These are phyloP conservation scores for Phalacrocorax carbo DNA, from an alignment of 2,113 vertebrate genomes.

Conservation along the genomic window DNA sequence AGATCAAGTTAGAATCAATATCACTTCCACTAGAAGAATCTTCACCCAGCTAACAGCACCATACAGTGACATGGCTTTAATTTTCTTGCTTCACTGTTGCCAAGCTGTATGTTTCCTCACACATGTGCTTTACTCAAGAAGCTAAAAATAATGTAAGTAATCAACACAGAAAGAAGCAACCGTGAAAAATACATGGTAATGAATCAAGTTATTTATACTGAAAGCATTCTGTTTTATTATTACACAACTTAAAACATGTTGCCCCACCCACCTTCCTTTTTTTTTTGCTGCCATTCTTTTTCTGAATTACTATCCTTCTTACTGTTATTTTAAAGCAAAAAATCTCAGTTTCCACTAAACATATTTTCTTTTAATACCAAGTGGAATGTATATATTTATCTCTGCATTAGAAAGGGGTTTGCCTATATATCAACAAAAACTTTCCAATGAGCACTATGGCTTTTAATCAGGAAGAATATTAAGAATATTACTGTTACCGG, in stretches of 20 bases:
- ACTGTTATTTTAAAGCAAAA: neutral
- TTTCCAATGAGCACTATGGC: neutral
- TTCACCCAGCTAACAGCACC: neutral
- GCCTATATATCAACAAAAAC: neutral
- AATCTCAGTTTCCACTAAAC: neutral
- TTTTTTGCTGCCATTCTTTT: neutral
- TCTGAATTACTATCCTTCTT: neutral
- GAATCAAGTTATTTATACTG: neutral
- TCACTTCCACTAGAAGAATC: neutral
- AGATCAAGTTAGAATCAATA: neutral
- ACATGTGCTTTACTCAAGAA: neutral
- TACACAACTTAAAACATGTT: neutral
- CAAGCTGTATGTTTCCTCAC: neutral
- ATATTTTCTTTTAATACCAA: neutral
- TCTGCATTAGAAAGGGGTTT: neutral
- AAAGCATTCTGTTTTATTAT: neutral
- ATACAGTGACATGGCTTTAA: neutral
- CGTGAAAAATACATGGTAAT: neutral
- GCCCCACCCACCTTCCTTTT: neutral
- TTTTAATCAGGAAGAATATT: neutral
- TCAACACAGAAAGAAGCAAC: neutral
- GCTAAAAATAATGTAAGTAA: neutral
- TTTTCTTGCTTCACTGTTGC: neutral
- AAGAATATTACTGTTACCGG: neutral
- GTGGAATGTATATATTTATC: neutral